phyloP scores from a whole-genome alignment of 2,888 invertebrate genomes.

The Spodoptera exigua region DNA sequence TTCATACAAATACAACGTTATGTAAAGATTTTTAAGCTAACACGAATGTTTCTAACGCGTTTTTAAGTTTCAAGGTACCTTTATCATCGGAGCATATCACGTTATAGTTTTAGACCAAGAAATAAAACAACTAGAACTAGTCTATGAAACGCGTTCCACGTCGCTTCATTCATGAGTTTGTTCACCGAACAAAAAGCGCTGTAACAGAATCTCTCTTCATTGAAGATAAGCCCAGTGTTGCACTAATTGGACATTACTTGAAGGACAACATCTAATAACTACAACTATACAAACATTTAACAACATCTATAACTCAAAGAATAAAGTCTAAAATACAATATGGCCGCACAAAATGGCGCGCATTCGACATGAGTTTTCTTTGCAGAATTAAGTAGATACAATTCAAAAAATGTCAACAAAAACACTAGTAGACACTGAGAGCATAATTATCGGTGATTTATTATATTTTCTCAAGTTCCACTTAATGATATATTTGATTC shows the following conservation, averaged over 20 bases:
- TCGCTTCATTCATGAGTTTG: slow-evolving; percentile 66
- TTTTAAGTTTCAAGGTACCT: slow-evolving; percentile 1
- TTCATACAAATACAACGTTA: no score
- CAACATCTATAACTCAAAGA: slow-evolving; percentile 16
- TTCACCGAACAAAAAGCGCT: slow-evolving; percentile 58
- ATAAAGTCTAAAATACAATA: slow-evolving; percentile 53
- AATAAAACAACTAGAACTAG: slow-evolving; percentile 38
- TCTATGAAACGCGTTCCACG: slow-evolving; percentile 56
- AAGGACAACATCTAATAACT: slow-evolving; percentile 41
- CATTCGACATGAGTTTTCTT: slow-evolving; percentile 14
- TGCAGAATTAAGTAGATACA: slow-evolving; percentile 54
- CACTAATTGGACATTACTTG: slow-evolving; percentile 77
- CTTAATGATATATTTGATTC: slow-evolving; percentile 77
- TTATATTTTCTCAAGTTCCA: slow-evolving; percentile 74
- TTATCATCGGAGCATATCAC: slow-evolving; percentile 19
- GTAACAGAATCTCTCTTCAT: slow-evolving; percentile 70
- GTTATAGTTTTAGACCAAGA: slow-evolving; percentile 14
- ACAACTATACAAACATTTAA: slow-evolving; percentile 17
- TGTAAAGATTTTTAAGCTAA: no score
- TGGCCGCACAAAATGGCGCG: slow-evolving; percentile 18
- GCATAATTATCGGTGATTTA: slow-evolving; percentile 72
- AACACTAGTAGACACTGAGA: slow-evolving; percentile 63
- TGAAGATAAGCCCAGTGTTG: slow-evolving; percentile 72
- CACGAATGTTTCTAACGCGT: no score
- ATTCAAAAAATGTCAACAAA: slow-evolving; percentile 75